Conservation (phyloP, 1,140 invertebrate genomes). For the Drosophila bipectinata region DNA sequence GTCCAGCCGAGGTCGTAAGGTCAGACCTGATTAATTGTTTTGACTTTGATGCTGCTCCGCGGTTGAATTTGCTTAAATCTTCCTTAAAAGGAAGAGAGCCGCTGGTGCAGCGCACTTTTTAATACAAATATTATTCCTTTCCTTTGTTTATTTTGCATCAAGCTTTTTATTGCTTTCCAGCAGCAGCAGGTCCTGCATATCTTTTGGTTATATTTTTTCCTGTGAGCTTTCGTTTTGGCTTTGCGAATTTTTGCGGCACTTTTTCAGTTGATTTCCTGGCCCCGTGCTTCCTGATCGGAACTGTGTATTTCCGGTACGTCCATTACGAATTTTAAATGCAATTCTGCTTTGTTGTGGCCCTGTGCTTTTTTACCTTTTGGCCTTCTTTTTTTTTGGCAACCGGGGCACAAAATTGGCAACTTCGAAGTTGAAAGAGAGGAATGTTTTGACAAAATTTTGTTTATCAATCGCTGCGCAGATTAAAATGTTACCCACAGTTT, state of each 20-base stretch:
- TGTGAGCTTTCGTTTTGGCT: conserved; percentile 42
- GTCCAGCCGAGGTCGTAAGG: neutral
- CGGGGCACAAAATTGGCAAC: conserved; percentile 9
- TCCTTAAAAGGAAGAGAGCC: conserved; percentile 23
- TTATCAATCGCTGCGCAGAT: neutral
- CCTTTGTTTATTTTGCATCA: conserved; percentile 31
- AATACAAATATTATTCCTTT: conserved; percentile 43
- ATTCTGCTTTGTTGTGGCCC: conserved; percentile 32
- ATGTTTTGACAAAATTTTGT: neutral
- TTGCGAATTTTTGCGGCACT: conserved; percentile 60
- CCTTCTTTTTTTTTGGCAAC: conserved; percentile 1
- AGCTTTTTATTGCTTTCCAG: conserved; percentile 12
- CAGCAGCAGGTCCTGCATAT: neutral
- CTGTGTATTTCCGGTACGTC: conserved; percentile 76
- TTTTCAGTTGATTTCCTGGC: conserved; percentile 79
- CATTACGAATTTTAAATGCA: conserved; percentile 77
- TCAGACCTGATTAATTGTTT: conserved; percentile 6
- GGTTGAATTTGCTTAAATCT: conserved; percentile 15
- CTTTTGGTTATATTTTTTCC: conserved; percentile 6
- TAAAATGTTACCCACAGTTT: neutral
- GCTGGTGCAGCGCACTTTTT: conserved; percentile 25
- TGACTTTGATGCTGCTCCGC: neutral
- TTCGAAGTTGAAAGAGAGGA: conserved; percentile 3
- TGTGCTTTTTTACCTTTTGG: conserved; percentile 9
- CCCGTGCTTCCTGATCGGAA: conserved; percentile 76